phyloP scores from a whole-genome alignment of 2,888 invertebrate genomes.

The Drosophila aldrichi region DNA sequence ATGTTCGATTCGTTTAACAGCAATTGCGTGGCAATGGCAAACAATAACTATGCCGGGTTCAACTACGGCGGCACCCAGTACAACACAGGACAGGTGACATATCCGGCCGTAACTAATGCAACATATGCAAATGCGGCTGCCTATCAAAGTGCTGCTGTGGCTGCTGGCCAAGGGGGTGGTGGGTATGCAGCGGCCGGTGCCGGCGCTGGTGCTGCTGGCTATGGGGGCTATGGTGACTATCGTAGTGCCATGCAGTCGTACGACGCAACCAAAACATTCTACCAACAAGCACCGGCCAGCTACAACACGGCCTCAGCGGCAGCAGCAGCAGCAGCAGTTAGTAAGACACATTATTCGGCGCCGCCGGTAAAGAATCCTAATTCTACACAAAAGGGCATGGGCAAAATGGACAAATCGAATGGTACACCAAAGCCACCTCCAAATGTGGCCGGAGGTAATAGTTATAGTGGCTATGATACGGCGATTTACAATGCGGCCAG shows the following conservation, averaged over 20 bases:
- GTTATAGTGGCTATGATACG: constrained; percentile 95
- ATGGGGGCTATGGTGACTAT: constrained; percentile 87
- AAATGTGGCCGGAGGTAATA: constrained; percentile 88
- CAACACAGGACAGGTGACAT: constrained; percentile 86
- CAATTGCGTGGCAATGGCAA: constrained; percentile 76
- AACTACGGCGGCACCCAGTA: constrained; percentile 97
- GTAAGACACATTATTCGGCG: constrained; percentile 86
- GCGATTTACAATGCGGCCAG: constrained; percentile 98
- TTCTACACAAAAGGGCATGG: constrained; percentile 85
- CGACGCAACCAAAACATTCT: constrained; percentile 94
- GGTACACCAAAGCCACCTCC: constrained; percentile 85
- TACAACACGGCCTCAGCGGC: constrained; percentile 85
- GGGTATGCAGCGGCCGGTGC: constrained; percentile 56
- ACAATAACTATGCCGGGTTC: constrained; percentile 98
- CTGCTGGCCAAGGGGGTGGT: constrained; percentile 86
- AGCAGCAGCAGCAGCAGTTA: constrained; percentile 83
- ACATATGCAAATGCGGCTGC: constrained; percentile 95
- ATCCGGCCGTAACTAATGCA: constrained; percentile 86
- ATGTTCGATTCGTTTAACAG: constrained; percentile 43
- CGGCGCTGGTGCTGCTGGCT: constrained; percentile 86
- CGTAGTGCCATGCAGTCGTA: constrained; percentile 89
- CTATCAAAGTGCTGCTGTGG: constrained; percentile 90
- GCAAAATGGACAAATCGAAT: constrained; percentile 82
- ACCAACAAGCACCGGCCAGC: constrained; percentile 89
- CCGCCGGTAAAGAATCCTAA: constrained; percentile 89